Conservation (phyloP, 1,140 invertebrate genomes). For the Aphelenchoides besseyi region DNA sequence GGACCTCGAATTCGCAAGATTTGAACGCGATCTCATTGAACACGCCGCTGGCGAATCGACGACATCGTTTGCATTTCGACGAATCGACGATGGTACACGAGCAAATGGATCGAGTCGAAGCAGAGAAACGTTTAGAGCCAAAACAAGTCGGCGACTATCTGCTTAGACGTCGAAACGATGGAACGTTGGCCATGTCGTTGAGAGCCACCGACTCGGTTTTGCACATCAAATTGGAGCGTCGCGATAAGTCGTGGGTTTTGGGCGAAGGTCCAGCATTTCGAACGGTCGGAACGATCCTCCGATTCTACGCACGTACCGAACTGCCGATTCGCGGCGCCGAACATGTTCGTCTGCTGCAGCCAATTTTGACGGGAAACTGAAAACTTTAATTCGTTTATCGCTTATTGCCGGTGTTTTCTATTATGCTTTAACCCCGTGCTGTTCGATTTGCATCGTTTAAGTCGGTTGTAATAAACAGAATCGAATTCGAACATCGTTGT, state of each 20-base stretch:
- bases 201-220: background rate
- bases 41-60: background rate
- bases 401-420: background rate
- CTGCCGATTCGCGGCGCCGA: constrained; percentile 17
- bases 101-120: constrained; percentile 19
- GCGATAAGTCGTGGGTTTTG: background rate
- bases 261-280: constrained; percentile 16
- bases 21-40: background rate
- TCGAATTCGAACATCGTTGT: no score
- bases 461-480: no score
- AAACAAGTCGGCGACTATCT: constrained; percentile 17
- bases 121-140: constrained; percentile 3
- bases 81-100: constrained; percentile 20
- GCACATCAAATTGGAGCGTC: constrained; percentile 18
- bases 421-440: background rate
- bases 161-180: background rate
- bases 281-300: constrained; percentile 7
- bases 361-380: background rate
- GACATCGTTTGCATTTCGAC: constrained; percentile 18
- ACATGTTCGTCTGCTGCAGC: background rate
- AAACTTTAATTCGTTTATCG: background rate
- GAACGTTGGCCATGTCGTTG: constrained; percentile 15
- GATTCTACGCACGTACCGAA: constrained; percentile 1
- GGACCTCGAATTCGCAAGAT: constrained; percentile 2
- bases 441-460: background rate